Base-by-base conservation (phyloP, 2,888 invertebrate species). In the Neuroscelio doddi region DNA sequence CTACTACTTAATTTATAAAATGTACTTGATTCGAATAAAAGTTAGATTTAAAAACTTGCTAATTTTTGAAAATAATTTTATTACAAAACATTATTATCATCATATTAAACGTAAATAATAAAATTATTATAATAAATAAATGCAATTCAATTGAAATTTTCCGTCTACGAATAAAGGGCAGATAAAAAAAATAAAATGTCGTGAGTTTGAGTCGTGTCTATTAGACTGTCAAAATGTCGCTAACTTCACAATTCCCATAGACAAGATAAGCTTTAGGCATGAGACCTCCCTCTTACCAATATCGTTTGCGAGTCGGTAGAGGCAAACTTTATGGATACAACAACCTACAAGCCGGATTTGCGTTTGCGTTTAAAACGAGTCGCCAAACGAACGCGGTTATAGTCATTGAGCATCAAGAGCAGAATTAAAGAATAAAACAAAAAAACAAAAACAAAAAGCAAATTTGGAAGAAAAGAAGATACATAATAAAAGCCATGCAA, bases 361-460 rank as follows among this genome's bases (percentile, higher is more conserved):
- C 63, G 57, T 66, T 69, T 57, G 53, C 61, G 69, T 57, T 61
- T 64, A 65, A 68, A 65, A 59, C 65, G 68, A 57, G 49, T 55
- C 58, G 62, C 56, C 45, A 57, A 62, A 50, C 58, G 55, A 17
- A 26, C 61, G 56, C 41, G 63, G 32, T 61, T 61, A 49, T 47
- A 56, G 56, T 56, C 51, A 51, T 51, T 34, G 34, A 17, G 56
- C 46, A 56, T 46, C 46, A 36, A 36, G 29, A 14, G 32, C n/a
- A 32, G 32, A 32, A 32, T 9, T 8, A 32, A 32, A 9, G 10
- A 10, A 10, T 32, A 10, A 4, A 32, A 9, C 12, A 32, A 9
- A 32, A 10, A 32, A 8, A 32, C 3, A 12, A 9, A 32, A 32
- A 32, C 2, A 9, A 10, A 30, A 3, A 10, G 30, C 36, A 14